Evolutionary conservation across 2,113 vertebrate genomes (phyloP).

Genomic region (Campylorhamphus procurvoides): DNA sequence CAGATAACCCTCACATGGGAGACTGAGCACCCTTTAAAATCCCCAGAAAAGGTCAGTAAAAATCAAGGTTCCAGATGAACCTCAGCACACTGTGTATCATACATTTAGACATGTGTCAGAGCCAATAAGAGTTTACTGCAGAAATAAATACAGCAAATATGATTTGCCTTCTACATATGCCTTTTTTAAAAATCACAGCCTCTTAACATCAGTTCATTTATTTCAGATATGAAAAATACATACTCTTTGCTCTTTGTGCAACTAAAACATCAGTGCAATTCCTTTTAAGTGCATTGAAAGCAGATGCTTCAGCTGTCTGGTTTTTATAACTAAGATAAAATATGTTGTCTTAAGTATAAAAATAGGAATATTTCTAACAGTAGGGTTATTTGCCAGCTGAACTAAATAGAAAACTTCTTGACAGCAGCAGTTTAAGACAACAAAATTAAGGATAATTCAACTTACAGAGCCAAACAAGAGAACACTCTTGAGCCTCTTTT

Average conservation of each 20-base stretch:
- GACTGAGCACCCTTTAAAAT: background rate
- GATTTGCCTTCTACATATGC: background rate
- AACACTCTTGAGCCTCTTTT: background rate
- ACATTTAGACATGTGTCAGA: background rate
- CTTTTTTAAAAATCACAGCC: background rate
- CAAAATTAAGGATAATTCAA: background rate
- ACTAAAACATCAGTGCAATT: background rate
- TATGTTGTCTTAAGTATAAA: background rate
- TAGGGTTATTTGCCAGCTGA: background rate
- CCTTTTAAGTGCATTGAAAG: conserved; percentile 24
- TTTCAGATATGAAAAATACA: background rate
- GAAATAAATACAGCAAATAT: background rate
- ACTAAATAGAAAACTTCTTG: background rate
- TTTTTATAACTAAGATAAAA: background rate
- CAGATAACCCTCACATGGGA: background rate
- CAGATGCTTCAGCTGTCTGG: background rate
- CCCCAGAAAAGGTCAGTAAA: background rate
- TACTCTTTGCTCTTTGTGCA: background rate
- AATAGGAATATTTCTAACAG: background rate
- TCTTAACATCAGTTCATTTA: background rate
- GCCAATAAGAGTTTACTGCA: background rate
- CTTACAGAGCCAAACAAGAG: background rate
- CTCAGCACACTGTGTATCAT: background rate
- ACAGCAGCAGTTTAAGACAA: background rate
- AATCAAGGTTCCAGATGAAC: background rate